Base-by-base conservation (phyloP, 2,888 invertebrate species). In the Hemicrepidius hirtus region DNA sequence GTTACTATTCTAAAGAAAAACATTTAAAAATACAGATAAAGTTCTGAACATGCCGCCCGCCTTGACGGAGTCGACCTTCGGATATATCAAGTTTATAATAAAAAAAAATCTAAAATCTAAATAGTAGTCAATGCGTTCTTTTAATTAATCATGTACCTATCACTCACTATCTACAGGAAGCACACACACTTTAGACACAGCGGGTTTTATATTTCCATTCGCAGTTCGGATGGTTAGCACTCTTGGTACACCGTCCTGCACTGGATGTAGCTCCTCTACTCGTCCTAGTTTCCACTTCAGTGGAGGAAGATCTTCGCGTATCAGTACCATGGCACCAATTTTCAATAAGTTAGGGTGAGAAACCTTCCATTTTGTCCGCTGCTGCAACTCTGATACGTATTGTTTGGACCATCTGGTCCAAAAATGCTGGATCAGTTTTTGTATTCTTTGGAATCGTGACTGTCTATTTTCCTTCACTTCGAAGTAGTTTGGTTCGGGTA, bases 361-460 rank as follows among this genome's bases (percentile, higher is more conserved):
- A 12, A n/a, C 24, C 10, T 69, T 68, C 74, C 73, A 76, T 49
- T 78, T 76, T 1, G 55, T 20, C 2, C 74, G 62, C n/a, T 57
- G 41, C 50, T 77, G 76, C 2, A 77, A 69, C 16, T 75, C 68
- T 0, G 50, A 41, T 4, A 74, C n/a, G 59, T 75, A 77, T 21
- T 76, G 68, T 65, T 63, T 68, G 28, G 64, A 65, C 71, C 73
- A 71, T n/a, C 55, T 41, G 40, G 32, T 46, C 74, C 74, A 75
- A 40, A 76, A 72, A 55, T 74, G 64, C 28, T 70, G 72, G 21
- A 21, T 28, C 20, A 63, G 41, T 24, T 70, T 69, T 50, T 74
- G 67, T 9, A 75, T 6, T 1, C 63, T 50, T 60, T 83, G 79
- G 74, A 75, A 82, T 12, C 77, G 60, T 0, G 67, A 57, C 5